A percentile compares a stretch with the other conserved stretches of the same genome.
These are phyloP conservation scores for Drosophila austrosaltans DNA, from an alignment of 2,888 invertebrate genomes.

Conservation along the genomic window DNA sequence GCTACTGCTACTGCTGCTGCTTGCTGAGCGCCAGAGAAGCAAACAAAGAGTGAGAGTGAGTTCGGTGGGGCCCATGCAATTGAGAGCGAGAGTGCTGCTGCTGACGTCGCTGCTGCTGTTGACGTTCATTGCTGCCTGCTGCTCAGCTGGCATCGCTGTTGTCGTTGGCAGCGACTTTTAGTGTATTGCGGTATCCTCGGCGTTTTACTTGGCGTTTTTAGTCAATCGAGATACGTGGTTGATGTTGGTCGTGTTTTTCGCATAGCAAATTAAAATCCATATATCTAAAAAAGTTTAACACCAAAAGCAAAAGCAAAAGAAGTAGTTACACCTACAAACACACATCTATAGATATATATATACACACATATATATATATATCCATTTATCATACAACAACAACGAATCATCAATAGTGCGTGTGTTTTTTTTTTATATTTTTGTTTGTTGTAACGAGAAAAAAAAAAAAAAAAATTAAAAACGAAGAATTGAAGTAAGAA, in stretches of 20 bases:
- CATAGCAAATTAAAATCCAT: conserved; percentile 58
- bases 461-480: too few species aligned
- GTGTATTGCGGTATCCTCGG: conserved; percentile 81
- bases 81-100: conserved; percentile 71
- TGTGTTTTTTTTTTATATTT: conserved; percentile 20
- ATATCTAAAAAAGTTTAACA: conserved; percentile 36
- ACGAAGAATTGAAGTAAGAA: not conserved
- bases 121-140: conserved; percentile 12
- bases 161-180: conserved; percentile 43
- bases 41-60: conserved; percentile 18
- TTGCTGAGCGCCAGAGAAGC: conserved; percentile 16
- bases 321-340: conserved; percentile 19
- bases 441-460: conserved; percentile 3
- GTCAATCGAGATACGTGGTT: conserved; percentile 84
- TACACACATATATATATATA: conserved; percentile 35
- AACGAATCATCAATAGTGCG: conserved; percentile 54
- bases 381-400: conserved; percentile 29
- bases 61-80: conserved; percentile 16
- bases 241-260: conserved; percentile 83
- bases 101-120: conserved; percentile 32
- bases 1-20: conserved; percentile 18
- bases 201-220: conserved; percentile 81
- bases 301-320: conserved; percentile 12
- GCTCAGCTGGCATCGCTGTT: conserved; percentile 33
- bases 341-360: conserved; percentile 40